Evolutionary conservation across 2,888 invertebrate genomes (phyloP).

Genomic region (Tuberolachnus salignus): DNA sequence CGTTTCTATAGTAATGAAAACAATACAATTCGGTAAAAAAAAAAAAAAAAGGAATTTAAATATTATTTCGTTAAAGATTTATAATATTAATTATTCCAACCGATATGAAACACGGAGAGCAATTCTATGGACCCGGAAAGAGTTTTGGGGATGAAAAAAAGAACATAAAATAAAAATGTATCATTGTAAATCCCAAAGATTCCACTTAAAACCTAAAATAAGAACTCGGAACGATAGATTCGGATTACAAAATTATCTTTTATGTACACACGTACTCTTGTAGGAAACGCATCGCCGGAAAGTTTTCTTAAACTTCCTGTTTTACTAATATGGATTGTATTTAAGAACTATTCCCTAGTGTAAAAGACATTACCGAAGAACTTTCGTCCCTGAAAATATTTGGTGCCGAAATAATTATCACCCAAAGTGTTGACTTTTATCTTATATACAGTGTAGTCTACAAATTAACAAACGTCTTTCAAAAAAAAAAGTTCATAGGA

Average conservation of each 20-base stretch:
- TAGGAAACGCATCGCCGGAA: not conserved
- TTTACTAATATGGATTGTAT: conserved; percentile 20
- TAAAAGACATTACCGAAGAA: conserved; percentile 10
- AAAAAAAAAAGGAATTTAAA: too few relatives aligned
- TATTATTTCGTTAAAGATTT: too few relatives aligned
- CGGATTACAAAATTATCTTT: not conserved
- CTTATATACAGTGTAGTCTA: not conserved
- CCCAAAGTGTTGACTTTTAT: not conserved
- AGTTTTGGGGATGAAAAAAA: too few relatives aligned
- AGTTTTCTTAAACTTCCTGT: conserved; percentile 1
- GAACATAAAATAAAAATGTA: too few relatives aligned
- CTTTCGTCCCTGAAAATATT: conserved; percentile 14
- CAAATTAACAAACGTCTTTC: not conserved
- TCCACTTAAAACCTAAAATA: not conserved
- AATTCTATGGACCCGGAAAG: too few relatives aligned
- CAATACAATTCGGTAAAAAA: too few relatives aligned
- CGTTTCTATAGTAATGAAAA: too few relatives aligned
- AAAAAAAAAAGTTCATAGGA: not conserved
- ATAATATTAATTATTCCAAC: too few relatives aligned
- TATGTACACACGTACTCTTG: not conserved
- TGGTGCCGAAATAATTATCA: not conserved
- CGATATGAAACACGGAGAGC: not conserved
- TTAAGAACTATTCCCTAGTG: not conserved
- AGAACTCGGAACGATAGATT: not conserved
- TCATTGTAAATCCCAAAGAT: too few relatives aligned